These are phyloP conservation scores for Oncorhynchus mykiss DNA, from an alignment of 2,113 vertebrate genomes.

Conservation along the genomic window DNA sequence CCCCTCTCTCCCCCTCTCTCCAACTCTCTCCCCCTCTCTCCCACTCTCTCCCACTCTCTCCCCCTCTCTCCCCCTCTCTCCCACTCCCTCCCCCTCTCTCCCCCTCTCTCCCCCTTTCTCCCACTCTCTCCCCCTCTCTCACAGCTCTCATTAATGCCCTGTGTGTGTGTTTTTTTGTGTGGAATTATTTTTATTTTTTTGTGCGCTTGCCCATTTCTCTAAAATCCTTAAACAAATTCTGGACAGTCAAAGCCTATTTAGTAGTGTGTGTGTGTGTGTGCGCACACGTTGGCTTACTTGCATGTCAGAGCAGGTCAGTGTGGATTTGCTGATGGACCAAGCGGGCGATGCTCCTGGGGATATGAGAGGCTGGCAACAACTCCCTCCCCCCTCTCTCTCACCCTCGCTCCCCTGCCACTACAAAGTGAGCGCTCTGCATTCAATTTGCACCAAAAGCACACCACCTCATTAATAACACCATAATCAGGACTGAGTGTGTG, in stretches of 20 bases:
- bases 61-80: no score
- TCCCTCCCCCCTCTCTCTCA: neutral
- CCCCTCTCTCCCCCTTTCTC: no score
- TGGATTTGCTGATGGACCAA: neutral
- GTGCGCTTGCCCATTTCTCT: neutral
- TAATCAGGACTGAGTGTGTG: neutral
- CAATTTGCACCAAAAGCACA: neutral
- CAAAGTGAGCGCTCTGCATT: neutral
- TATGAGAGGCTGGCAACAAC: neutral
- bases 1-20: no score
- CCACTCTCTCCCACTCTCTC: no score
- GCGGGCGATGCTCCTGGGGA: neutral
- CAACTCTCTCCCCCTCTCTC: no score
- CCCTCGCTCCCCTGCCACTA: neutral
- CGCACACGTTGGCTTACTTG: neutral
- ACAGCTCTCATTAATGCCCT: neutral
- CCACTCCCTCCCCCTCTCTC: no score
- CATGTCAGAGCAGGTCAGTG: neutral
- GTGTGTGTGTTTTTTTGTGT: constrained; percentile 22
- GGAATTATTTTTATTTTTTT: neutral
- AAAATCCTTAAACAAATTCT: neutral
- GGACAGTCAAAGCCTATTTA: neutral
- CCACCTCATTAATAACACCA: constrained; percentile 12
- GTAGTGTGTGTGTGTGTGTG: neutral
- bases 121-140: no score